phyloP scores from a whole-genome alignment of 2,888 invertebrate species.

The Hypselothyrea guttata region DNA sequence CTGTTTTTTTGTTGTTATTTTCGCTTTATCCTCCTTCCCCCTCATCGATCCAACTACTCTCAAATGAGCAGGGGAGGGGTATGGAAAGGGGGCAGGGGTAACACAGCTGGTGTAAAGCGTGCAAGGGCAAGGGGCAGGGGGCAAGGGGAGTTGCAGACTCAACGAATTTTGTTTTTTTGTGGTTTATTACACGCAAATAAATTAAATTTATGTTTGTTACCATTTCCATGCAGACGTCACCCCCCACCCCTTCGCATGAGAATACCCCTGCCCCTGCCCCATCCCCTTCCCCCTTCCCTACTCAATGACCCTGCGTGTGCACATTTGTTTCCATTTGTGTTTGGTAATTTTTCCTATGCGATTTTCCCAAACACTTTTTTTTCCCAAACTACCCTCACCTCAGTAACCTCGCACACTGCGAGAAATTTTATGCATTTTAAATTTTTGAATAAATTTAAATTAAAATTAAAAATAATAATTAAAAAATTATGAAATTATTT shows the following conservation, averaged over 20 bases:
- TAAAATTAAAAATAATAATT: too few relatives aligned
- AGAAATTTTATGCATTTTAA: neutral
- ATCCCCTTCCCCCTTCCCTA: too few relatives aligned
- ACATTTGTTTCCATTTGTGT: constrained; percentile 54
- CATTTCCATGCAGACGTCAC: constrained; percentile 49
- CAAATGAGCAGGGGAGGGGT: neutral
- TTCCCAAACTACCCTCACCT: constrained; percentile 29
- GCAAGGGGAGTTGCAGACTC: constrained; percentile 18
- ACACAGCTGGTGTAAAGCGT: constrained; percentile 43
- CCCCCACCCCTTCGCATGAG: neutral
- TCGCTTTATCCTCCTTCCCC: too few relatives aligned
- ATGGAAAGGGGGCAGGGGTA: neutral
- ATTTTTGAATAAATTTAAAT: too few relatives aligned
- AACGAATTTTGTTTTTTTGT: constrained; percentile 65
- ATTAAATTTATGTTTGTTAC: constrained; percentile 72
- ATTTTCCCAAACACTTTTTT: too few relatives aligned
- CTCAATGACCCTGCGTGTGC: constrained; percentile 4
- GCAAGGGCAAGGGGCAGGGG: neutral
- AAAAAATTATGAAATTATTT: too few relatives aligned
- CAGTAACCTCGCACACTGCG: neutral
- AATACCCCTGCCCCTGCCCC: neutral
- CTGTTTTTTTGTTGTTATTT: constrained; percentile 41
- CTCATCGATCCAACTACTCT: too few relatives aligned
- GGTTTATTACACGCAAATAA: constrained; percentile 79
- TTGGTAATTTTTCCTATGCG: constrained; percentile 56